Base-by-base conservation (phyloP, 2,888 invertebrate genomes). In the Cryptosula pallasiana region DNA sequence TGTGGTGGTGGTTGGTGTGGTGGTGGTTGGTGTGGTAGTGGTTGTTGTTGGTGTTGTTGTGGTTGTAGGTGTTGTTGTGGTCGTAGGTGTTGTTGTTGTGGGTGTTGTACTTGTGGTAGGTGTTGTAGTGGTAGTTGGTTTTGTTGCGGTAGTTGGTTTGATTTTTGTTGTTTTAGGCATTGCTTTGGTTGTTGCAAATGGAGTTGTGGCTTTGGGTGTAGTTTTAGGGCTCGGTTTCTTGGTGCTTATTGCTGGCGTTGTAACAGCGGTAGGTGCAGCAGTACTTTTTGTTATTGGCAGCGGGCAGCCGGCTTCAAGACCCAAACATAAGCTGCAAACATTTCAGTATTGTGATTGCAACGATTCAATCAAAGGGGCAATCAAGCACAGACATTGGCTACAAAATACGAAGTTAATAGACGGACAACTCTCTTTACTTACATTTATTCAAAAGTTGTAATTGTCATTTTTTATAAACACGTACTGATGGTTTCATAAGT, bases 1-100 rank as follows among this genome's bases (percentile, higher is more conserved):
- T 35, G 70, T 70, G n/a, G 70, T 70, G 20, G 70, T 70, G 3
- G 70, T 55, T 55, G 55, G 36, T 27, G 55, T 23, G n/a, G 71
- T 27, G 20, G 57, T 54, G 27, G 71, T 54, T 20, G 71, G 20
- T 57, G 71, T 27, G 5, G 71, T 35, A 13, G 71, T 27, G 20
- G 71, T 54, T 55, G 71, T 54, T 27, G 71, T 5, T 23, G 71
- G 20, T n/a, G 71, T 13, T 27, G 57, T 54, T n/a, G 71, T 54
- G 25, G 57, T 29, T 71, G 71, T 54, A 27, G 55, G 20, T 45
- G 71, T 27, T 57, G 71, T 13, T 71, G 71, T 23, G 27, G 57
- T 27, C 13, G 71, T 35, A 29, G 57, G 23, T 20, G 71, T 54
- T 71, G 71, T 23, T 71, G 71, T 25, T 71, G 57, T 54, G 20